Base-by-base conservation (phyloP, 2,888 invertebrate genomes). In the Volucella inflata region DNA sequence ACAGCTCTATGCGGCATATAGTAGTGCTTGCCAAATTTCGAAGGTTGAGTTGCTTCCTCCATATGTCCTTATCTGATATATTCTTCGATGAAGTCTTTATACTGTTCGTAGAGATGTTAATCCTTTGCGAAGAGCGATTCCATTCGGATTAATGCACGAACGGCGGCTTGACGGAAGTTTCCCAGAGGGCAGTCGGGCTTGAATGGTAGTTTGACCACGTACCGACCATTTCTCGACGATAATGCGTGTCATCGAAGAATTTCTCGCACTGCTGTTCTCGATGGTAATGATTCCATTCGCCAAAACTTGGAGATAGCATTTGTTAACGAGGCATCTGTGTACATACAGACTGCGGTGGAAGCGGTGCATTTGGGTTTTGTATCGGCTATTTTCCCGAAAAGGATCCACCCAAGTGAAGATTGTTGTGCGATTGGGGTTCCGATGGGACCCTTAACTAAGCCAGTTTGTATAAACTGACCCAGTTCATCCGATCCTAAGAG, bases 401-500 rank as follows among this genome's bases (percentile, higher is more conserved):
- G 16, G 12, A 85, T 50, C 67, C 80, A 81, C n/a, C 80, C 87
- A 46, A 87, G 68, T 4, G 42, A 42, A 10, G 72, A 79, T 12
- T 67, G 65, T 17, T 79, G 80, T 4, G 74, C 80, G 12, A 70
- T 65, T 1, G 76, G 74, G 8, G 75, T 76, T 1, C 84, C 78
- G 8, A 30, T 16, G 9, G 67, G 62, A 10, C 85, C 87, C 44
- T 76, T 83, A n/a, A 57, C 46, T 9, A 84, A 12, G 0, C 74
- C 83, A 1, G 50, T 10, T 14, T 36, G 71, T 1, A 83, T 17
- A 51, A 87, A 55, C 42, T 83, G 60, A 4, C 62, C 59, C 17
- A 83, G 62, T 64, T 75, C 82, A 42, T 87, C 81, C 42, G 79
- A 72, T 30, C 87, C 75, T 0, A 87, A 38, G 11, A 87, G 55